A percentile compares a stretch with the other conserved stretches of the same genome.
Conservation (phyloP, 1,140 invertebrate species). For the Eulimnadia texana region DNA sequence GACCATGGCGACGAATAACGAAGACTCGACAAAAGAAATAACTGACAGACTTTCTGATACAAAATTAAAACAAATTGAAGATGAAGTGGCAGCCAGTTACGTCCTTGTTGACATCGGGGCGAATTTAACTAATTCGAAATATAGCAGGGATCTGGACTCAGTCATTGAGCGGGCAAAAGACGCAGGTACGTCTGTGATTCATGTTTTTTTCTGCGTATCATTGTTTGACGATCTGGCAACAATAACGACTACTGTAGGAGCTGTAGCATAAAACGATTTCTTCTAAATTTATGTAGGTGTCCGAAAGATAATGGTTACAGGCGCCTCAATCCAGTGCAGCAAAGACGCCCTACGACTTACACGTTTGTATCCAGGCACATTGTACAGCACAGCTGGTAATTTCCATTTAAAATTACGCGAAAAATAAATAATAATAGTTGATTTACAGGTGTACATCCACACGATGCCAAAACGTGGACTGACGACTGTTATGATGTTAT, state of each 20-base stretch:
- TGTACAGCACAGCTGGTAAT: conserved; percentile 81
- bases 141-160: conserved; percentile 75
- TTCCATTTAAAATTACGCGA: neutral
- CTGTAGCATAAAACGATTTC: neutral
- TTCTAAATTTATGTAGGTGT: conserved; percentile 51
- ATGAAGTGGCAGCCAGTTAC: conserved; percentile 45
- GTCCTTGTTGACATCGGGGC: conserved; percentile 85
- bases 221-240: neutral
- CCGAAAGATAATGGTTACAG: conserved; percentile 86
- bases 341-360: conserved; percentile 79
- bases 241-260: neutral
- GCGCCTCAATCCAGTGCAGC: conserved; percentile 70
- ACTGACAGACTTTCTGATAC: neutral
- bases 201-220: conserved; percentile 3
- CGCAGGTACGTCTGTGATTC: conserved; percentile 45
- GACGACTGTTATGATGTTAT: conserved; percentile 52
- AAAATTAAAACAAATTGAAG: conserved; percentile 12
- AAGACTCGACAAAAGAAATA: neutral
- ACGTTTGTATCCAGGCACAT: conserved; percentile 68
- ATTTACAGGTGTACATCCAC: conserved; percentile 68
- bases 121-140: conserved; percentile 91
- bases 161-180: conserved; percentile 83
- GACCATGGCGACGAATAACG: conserved; percentile 3
- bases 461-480: conserved; percentile 86
- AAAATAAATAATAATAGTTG: neutral